phyloP scores from a whole-genome alignment of 2,797 vertebrate species.

The Chanos chanos region DNA sequence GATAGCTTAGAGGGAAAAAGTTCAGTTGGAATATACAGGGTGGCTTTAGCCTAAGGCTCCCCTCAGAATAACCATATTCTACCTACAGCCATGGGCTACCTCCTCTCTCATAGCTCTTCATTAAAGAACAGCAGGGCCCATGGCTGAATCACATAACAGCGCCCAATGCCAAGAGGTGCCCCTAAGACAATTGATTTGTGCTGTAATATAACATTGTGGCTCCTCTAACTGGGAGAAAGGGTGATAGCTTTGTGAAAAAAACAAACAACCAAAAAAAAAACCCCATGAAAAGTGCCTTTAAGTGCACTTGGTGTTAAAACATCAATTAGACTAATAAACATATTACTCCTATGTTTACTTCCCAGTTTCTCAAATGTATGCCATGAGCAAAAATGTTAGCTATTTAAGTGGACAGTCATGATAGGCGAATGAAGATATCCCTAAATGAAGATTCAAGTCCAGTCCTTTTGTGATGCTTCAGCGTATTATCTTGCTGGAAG shows the following conservation, averaged over 20 bases:
- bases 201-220: constrained; percentile 69
- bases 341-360: too few species aligned
- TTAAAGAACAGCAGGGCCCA: constrained; percentile 62
- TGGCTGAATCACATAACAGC: constrained; percentile 55
- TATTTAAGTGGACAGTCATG: too few species aligned
- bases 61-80: constrained; percentile 23
- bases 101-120: constrained; percentile 71
- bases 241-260: constrained; percentile 49
- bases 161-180: constrained; percentile 47
- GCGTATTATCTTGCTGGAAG: too few species aligned
- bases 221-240: constrained; percentile 33
- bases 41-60: constrained; percentile 23
- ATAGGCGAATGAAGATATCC: too few species aligned
- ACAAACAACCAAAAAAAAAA: constrained; percentile 45
- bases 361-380: too few species aligned
- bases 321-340: too few species aligned
- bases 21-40: constrained; percentile 9
- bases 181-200: constrained; percentile 69
- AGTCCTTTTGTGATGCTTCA: too few species aligned
- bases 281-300: too few species aligned
- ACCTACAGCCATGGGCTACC: constrained; percentile 58
- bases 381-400: too few species aligned
- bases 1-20: too few species aligned
- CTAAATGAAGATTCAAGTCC: too few species aligned
- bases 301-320: too few species aligned